Evolutionary conservation across 1,140 invertebrate genomes (phyloP).

Genomic region (Matsumurasca onukii): DNA sequence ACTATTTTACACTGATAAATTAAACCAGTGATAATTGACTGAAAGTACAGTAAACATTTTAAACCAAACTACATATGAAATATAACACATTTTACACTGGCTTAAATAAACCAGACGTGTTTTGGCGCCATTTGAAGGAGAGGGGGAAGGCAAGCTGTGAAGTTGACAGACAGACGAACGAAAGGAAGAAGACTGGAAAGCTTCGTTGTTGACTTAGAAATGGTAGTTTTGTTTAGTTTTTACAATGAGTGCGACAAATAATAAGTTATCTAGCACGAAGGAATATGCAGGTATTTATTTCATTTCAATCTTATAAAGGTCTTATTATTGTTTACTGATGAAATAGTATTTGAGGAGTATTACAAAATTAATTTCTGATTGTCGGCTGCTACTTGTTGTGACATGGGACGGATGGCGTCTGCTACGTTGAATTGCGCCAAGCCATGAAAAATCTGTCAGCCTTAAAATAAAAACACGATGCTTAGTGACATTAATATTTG

Average conservation of each 20-base stretch:
- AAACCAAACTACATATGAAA: too few relatives aligned
- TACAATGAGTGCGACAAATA: background rate
- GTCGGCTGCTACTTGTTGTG: slow-evolving; percentile 25
- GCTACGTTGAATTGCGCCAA: slow-evolving; percentile 29
- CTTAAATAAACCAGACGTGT: background rate
- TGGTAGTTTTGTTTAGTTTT: slow-evolving; percentile 9
- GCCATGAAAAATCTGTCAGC: background rate
- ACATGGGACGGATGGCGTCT: slow-evolving; percentile 27
- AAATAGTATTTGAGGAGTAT: background rate
- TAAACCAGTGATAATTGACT: too few relatives aligned
- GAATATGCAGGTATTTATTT: background rate
- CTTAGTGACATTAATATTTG: background rate
- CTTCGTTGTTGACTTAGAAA: background rate
- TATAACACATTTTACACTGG: too few relatives aligned
- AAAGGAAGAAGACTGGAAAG: background rate
- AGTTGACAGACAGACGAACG: background rate
- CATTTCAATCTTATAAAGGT: background rate
- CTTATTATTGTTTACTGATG: background rate
- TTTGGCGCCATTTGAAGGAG: background rate
- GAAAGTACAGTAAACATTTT: too few relatives aligned
- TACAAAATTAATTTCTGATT: background rate
- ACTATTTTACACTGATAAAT: too few relatives aligned
- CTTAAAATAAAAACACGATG: background rate
- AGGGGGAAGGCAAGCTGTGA: background rate
- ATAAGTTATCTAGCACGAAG: background rate